Evolutionary conservation across 2,797 vertebrate species (phyloP), one percentile per base, ranked within the genome.

Genomic region (Helostoma temminkii): DNA sequence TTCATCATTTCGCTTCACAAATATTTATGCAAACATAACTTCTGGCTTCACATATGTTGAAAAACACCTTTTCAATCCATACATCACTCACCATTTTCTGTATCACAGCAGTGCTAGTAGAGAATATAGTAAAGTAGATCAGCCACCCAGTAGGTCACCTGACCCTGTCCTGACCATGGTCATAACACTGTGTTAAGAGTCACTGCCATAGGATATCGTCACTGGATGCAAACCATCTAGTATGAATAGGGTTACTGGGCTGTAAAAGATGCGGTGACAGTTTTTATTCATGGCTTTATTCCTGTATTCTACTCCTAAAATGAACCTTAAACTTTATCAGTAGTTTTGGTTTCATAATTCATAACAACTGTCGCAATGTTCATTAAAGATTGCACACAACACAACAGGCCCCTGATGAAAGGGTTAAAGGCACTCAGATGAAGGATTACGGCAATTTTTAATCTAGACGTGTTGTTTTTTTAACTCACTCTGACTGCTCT

Each of bases 381-480:
- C 46, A 80, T 71, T 71, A 57, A 74, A 70, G 54, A 74, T 49
- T 60, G 55, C 53, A 66, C 81, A 39, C 63, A 47, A 28, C 58
- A 37, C 49, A 28, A 42, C 71, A 53, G 54, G 10, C 45, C 65
- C 62, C 66, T 62, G 43, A 43, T 75, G 80, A 64, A 63, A 93
- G 93, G 94, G 94, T 95, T 95, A 95, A 94, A 94, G 91, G 93
- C 95, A 89, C 94, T 93, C 93, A 93, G 95, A 96, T 96, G 95
- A 97, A 96, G 93, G 95, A 96, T 97, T 94, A 93, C 93, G 87
- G 94, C 95, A 93, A 96, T 96, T 96, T 96, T 96, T 96, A 96
- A 97, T 95, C 94, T 93, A 96, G 96, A 97, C 95, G 93, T 95
- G 93, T 94, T 95, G 85, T 88, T 96, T 96, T 96, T 95, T 94